A percentile compares a stretch with the other conserved stretches of the same genome.
phyloP scores from a whole-genome alignment of 2,113 vertebrate species.

The Piaya cayana region DNA sequence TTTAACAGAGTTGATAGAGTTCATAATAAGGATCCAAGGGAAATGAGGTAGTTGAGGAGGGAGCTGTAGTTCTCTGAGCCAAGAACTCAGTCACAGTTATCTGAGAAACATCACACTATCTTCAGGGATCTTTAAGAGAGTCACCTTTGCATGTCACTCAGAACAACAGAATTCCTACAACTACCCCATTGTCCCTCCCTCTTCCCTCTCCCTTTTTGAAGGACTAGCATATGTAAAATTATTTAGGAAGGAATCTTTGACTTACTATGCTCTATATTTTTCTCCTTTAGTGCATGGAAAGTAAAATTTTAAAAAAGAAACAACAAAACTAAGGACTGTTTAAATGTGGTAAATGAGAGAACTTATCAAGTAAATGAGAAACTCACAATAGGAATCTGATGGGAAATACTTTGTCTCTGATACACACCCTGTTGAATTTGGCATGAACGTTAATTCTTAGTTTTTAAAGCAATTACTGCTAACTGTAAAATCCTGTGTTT shows the following conservation, averaged over 20 bases:
- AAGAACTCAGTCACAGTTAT: not conserved
- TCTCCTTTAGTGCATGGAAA: not conserved
- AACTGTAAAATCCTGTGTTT: not conserved
- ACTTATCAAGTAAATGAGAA: not conserved
- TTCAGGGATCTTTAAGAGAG: not conserved
- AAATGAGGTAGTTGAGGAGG: not conserved
- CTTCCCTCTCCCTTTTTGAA: not conserved
- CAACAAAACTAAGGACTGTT: not conserved
- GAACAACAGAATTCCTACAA: not conserved
- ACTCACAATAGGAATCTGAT: not conserved
- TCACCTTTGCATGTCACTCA: not conserved
- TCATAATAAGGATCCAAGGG: not conserved
- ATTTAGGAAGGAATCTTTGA: not conserved
- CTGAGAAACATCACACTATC: not conserved
- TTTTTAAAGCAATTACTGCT: not conserved
- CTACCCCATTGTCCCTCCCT: accelerated
- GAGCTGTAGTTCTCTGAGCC: not conserved
- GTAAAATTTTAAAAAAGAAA: not conserved
- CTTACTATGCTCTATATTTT: not conserved
- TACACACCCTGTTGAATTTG: not conserved
- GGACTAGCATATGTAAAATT: not conserved
- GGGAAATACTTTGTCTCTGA: not conserved
- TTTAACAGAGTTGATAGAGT: not conserved
- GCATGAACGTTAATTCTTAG: not conserved
- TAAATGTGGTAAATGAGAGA: not conserved